Percentiles rank a stretch among this genome's conserved stretches.
These are phyloP conservation scores for Odontocolon sp. DNA, from an alignment of 2,888 invertebrate species.

Conservation along the genomic window DNA sequence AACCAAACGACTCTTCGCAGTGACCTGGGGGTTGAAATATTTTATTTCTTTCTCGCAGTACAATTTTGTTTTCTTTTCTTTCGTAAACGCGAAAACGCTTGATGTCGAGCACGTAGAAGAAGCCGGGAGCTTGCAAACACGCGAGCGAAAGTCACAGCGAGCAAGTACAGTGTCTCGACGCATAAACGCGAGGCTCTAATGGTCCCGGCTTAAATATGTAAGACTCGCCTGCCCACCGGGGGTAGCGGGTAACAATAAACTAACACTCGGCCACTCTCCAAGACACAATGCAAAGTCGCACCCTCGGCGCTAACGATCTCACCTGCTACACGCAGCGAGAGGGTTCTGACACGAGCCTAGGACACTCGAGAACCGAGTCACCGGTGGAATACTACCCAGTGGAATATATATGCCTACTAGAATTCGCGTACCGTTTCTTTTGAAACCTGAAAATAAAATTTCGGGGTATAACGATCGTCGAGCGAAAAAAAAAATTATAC, in stretches of 20 bases:
- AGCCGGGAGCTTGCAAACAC: conserved; percentile 46
- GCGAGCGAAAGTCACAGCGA: conserved; percentile 16
- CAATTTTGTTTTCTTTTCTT: background rate
- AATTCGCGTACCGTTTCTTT: no score
- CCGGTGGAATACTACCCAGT: conserved; percentile 12
- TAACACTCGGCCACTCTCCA: conserved; percentile 76
- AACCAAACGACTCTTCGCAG: background rate
- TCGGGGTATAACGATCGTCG: no score
- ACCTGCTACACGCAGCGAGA: conserved; percentile 65
- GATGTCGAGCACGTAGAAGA: background rate
- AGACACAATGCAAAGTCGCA: conserved; percentile 77
- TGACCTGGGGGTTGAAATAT: background rate
- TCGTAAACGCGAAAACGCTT: conserved; percentile 1
- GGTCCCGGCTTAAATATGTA: conserved; percentile 74
- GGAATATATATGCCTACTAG: background rate
- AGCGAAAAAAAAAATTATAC: conserved; percentile 40
- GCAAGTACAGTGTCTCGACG: conserved; percentile 14
- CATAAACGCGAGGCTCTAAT: conserved; percentile 67
- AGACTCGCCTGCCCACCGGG: conserved; percentile 74
- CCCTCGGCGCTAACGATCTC: conserved; percentile 79
- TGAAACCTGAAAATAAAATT: background rate
- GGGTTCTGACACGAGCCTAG: conserved; percentile 11
- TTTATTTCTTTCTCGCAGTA: background rate
- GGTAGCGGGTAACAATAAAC: conserved; percentile 80
- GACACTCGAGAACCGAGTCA: conserved; percentile 29